A percentile compares a stretch with the other conserved stretches of the same genome.
phyloP scores from a whole-genome alignment of 2,888 invertebrate genomes.

The Drepanosiphum platanoidis region DNA sequence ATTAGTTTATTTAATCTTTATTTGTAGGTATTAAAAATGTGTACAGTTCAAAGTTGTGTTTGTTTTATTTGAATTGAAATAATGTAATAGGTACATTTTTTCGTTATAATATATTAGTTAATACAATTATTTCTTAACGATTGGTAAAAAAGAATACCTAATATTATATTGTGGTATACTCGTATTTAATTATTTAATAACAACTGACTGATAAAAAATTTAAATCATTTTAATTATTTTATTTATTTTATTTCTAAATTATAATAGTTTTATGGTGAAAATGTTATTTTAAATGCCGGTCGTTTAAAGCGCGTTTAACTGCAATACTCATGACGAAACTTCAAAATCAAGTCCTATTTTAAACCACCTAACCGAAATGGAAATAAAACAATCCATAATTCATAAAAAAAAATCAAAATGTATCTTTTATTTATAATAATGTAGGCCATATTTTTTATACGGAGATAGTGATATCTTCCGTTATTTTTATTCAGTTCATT shows the following conservation, averaged over 20 bases:
- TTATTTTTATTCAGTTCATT: conserved; percentile 2
- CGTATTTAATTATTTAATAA: neutral
- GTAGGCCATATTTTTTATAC: neutral
- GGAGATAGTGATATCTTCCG: neutral
- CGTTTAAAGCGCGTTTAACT: neutral
- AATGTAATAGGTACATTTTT: neutral
- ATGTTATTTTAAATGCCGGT: neutral
- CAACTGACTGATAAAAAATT: neutral
- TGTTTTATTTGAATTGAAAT: neutral
- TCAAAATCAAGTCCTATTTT: neutral
- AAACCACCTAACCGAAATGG: neutral
- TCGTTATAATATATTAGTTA: no score
- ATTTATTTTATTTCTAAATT: neutral
- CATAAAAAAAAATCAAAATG: conserved; percentile 34
- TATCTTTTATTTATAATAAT: conserved; percentile 19
- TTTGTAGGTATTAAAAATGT: neutral
- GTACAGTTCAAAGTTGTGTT: neutral
- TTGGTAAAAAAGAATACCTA: neutral
- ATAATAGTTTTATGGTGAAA: neutral
- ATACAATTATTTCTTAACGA: neutral
- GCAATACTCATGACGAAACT: neutral
- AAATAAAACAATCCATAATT: conserved; percentile 37
- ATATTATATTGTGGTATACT: neutral
- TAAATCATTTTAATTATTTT: neutral
- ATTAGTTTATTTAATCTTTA: neutral